These are phyloP conservation scores for Philopedon plagiatum DNA, from an alignment of 2,888 invertebrate species.

Conservation along the genomic window DNA sequence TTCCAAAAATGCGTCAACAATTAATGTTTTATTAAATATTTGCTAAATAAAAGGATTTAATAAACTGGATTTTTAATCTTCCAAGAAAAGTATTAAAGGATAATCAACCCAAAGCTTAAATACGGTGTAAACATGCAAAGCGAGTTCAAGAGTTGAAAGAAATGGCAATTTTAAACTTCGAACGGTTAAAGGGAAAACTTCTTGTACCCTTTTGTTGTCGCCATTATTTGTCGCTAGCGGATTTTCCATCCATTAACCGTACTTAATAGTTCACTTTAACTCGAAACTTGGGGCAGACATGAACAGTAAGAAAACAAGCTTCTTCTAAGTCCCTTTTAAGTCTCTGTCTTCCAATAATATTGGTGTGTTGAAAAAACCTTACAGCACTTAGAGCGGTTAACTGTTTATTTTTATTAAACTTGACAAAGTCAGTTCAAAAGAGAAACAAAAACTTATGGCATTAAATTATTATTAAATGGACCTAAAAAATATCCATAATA, in stretches of 20 bases:
- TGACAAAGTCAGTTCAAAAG: not conserved
- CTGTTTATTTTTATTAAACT: constrained; percentile 21
- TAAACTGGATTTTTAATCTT: not conserved
- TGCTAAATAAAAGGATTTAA: too few species aligned
- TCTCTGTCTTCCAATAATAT: constrained; percentile 23
- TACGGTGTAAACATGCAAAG: not conserved
- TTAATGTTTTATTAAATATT: too few species aligned
- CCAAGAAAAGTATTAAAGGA: not conserved
- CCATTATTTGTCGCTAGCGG: constrained; percentile 36
- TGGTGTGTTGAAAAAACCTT: constrained; percentile 22
- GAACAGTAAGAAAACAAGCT: constrained; percentile 44
- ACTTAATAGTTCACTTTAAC: constrained; percentile 48
- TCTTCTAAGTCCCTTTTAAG: constrained; percentile 27
- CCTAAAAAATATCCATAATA: not conserved
- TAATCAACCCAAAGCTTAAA: not conserved
- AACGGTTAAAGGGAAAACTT: constrained; percentile 15
- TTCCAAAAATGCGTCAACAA: too few species aligned
- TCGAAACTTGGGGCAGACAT: constrained; percentile 39
- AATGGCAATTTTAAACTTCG: constrained; percentile 23
- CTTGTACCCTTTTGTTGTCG: constrained; percentile 19
- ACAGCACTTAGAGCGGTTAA: not conserved
- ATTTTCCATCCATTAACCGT: constrained; percentile 45
- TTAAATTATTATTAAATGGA: not conserved
- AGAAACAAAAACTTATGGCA: not conserved
- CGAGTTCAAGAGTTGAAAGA: not conserved